Percentiles rank a stretch among this genome's conserved stretches.
These are phyloP conservation scores for Asbolus verrucosus DNA, from an alignment of 1,140 invertebrate species.

Conservation along the genomic window DNA sequence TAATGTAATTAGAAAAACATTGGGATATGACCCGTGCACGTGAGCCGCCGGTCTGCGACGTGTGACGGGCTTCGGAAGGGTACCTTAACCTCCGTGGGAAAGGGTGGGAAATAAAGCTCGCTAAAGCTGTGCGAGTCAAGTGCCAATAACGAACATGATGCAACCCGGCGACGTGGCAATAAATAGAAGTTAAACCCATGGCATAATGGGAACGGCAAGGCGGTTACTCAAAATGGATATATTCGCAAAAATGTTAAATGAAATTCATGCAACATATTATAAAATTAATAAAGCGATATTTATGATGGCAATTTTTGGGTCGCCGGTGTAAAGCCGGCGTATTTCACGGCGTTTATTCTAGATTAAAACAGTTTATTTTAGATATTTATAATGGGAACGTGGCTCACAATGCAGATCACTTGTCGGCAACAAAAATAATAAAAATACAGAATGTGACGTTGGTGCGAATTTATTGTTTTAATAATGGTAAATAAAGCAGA, in stretches of 20 bases:
- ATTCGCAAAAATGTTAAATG: slow-evolving; percentile 55
- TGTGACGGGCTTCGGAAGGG: background rate
- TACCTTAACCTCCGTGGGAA: slow-evolving; percentile 6
- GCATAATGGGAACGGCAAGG: background rate
- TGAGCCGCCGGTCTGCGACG: background rate
- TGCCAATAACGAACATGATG: slow-evolving; percentile 45
- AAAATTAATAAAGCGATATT: slow-evolving; percentile 65
- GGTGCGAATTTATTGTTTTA: slow-evolving; percentile 65
- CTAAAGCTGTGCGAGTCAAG: slow-evolving; percentile 47
- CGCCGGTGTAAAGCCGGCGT: slow-evolving; percentile 57
- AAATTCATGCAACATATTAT: slow-evolving; percentile 62
- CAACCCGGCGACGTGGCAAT: background rate
- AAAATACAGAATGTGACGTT: slow-evolving; percentile 64
- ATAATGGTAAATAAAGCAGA: slow-evolving; percentile 66
- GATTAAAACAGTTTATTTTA: slow-evolving; percentile 67
- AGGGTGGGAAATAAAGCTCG: slow-evolving; percentile 45
- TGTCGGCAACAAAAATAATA: slow-evolving; percentile 62
- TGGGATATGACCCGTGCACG: slow-evolving; percentile 7
- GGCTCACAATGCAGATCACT: slow-evolving; percentile 65
- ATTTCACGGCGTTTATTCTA: slow-evolving; percentile 63
- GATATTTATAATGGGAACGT: slow-evolving; percentile 64
- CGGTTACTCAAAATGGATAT: slow-evolving; percentile 43
- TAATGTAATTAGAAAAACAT: slow-evolving; percentile 29
- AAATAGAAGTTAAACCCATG: slow-evolving; percentile 17
- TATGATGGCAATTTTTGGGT: slow-evolving; percentile 64